phyloP scores from a whole-genome alignment of 1,140 invertebrate genomes.

The Andrena cerasifolii region DNA sequence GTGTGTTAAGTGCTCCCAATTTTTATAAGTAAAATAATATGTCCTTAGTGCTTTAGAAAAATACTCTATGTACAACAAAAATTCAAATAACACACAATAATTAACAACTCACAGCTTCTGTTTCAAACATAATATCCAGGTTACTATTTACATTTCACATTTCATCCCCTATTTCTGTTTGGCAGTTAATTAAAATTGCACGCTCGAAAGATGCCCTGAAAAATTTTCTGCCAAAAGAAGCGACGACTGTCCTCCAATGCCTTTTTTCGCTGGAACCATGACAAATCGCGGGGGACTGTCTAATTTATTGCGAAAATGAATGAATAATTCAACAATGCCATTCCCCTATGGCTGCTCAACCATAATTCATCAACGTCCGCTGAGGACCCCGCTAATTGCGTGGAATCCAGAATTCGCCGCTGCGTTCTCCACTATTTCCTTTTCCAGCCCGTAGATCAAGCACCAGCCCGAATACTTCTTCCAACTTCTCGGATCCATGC shows the following conservation, averaged over 20 bases:
- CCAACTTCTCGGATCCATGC: too few relatives aligned
- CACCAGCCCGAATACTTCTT: too few relatives aligned
- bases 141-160: too few relatives aligned
- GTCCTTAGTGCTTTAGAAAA: too few relatives aligned
- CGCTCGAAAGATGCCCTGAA: not conserved
- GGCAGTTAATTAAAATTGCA: not conserved
- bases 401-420: conserved; percentile 20
- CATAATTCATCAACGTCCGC: conserved; percentile 35
- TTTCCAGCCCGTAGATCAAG: not conserved
- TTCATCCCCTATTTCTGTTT: too few relatives aligned
- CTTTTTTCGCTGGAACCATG: not conserved
- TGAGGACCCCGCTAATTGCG: conserved; percentile 25
- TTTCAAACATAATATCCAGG: too few relatives aligned
- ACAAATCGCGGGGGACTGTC: conserved; percentile 23
- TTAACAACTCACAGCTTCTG: too few relatives aligned
- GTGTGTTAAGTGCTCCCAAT: too few relatives aligned
- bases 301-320: conserved; percentile 68
- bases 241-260: not conserved
- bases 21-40: too few relatives aligned
- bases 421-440: not conserved
- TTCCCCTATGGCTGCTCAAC: not conserved
- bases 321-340: conserved; percentile 66
- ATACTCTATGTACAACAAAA: too few relatives aligned
- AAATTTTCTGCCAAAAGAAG: not conserved
- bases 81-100: too few relatives aligned